These are phyloP conservation scores for Galleria mellonella DNA, from an alignment of 1,140 invertebrate genomes.

Conservation along the genomic window DNA sequence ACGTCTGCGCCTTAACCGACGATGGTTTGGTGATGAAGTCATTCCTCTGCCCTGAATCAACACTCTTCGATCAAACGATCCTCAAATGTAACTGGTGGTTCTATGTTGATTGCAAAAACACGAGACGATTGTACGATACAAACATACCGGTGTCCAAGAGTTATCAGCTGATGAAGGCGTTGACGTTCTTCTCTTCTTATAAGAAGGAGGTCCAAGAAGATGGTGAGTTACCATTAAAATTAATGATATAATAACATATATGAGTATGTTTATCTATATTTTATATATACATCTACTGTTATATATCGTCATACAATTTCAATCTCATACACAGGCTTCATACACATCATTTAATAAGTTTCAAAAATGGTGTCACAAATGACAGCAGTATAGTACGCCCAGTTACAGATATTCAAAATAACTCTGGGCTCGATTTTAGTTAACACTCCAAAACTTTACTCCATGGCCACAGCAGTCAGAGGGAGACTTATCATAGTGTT, in stretches of 20 bases:
- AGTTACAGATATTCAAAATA: constrained; percentile 30
- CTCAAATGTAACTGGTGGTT: constrained; percentile 95
- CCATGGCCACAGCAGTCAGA: constrained; percentile 75
- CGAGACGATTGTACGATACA: constrained; percentile 86
- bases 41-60: constrained; percentile 91
- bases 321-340: too few relatives aligned
- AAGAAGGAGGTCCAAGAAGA: constrained; percentile 77
- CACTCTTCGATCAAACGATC: constrained; percentile 91
- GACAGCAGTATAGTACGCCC: constrained; percentile 45
- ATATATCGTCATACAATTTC: too few relatives aligned
- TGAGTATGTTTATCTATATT: too few relatives aligned
- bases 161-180: constrained; percentile 91
- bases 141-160: constrained; percentile 93
- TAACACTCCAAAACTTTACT: constrained; percentile 42
- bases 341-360: constrained; percentile 51
- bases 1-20: constrained; percentile 91
- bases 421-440: constrained; percentile 54
- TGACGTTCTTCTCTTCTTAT: constrained; percentile 90
- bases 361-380: constrained; percentile 65
- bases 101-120: constrained; percentile 90
- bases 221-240: constrained; percentile 25
- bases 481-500: too few relatives aligned
- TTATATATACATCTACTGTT: too few relatives aligned
- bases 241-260: background rate
- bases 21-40: constrained; percentile 92